Conservation (phyloP, 64 coral and sea anemone species). For the Stichodactyla helianthus region DNA sequence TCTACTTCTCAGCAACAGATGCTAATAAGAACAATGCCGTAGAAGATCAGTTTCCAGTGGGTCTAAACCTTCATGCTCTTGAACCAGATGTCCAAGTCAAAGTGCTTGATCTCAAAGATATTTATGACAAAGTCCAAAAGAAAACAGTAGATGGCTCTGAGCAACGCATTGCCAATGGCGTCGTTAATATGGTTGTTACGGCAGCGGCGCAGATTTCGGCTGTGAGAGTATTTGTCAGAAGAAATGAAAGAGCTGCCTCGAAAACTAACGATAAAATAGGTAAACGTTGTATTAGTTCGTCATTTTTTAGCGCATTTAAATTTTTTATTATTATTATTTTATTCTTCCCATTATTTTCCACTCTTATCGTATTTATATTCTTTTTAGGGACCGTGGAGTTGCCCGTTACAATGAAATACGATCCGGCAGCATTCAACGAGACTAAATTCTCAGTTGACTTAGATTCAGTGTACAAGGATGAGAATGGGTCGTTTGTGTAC, state of each 20-base stretch:
- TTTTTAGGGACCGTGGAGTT: constrained; percentile 56
- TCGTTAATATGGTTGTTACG: constrained; percentile 28
- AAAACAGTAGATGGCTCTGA: constrained; percentile 36
- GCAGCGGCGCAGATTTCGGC: constrained; percentile 13
- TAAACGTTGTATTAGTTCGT: not conserved
- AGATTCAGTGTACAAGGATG: constrained; percentile 80
- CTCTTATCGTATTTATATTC: not conserved
- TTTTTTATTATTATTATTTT: not conserved
- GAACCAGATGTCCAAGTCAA: not conserved
- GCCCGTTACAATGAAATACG: constrained; percentile 22
- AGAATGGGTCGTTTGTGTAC: constrained; percentile 43
- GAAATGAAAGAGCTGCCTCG: constrained; percentile 36
- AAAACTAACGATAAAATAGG: constrained; percentile 49
- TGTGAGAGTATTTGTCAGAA: constrained; percentile 48
- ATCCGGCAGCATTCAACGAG: not conserved
- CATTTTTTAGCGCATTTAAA: not conserved
- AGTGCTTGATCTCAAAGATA: constrained; percentile 53
- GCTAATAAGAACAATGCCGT: not conserved
- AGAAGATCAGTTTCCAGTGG: not conserved
- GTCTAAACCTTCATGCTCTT: not conserved
- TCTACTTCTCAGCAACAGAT: no score
- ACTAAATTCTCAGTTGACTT: constrained; percentile 63
- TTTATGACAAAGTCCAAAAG: constrained; percentile 66
- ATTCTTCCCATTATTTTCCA: not conserved
- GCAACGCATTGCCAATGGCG: constrained; percentile 42